Evolutionary conservation across 2,113 vertebrate genomes (phyloP).

Genomic region (Cyanocitta stelleri): DNA sequence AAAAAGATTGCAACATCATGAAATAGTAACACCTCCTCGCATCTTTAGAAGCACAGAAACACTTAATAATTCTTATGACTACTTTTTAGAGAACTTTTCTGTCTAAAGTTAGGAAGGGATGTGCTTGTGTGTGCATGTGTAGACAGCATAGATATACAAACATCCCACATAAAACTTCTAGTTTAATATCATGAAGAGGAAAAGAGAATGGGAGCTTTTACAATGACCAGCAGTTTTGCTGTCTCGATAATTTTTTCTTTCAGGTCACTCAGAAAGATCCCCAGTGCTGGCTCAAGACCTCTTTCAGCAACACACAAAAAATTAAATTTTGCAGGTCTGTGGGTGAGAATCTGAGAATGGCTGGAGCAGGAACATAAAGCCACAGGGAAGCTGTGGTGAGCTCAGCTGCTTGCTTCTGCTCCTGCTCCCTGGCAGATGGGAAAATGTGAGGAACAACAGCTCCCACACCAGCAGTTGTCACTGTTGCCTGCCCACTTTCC

Average conservation of each 20-base stretch:
- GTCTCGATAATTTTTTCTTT: not conserved
- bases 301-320: not conserved
- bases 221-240: not conserved
- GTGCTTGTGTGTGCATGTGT: rapidly evolving
- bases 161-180: not conserved
- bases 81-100: not conserved
- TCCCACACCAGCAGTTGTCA: not conserved
- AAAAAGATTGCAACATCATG: not conserved
- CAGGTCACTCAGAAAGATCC: not conserved
- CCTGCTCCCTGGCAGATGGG: constrained; percentile 32
- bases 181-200: not conserved
- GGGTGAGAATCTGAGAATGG: not conserved
- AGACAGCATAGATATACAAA: not conserved
- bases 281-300: not conserved
- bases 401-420: not conserved
- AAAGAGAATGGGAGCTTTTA: not conserved
- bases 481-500: not conserved
- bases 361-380: not conserved
- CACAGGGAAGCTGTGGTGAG: not conserved
- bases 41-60: not conserved
- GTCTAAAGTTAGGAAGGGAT: not conserved
- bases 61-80: not conserved
- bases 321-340: not conserved
- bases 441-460: constrained; percentile 10
- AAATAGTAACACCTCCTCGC: not conserved